Percentiles rank a stretch among this genome's conserved stretches.
These are phyloP conservation scores for Lymantria monacha DNA, from an alignment of 2,888 invertebrate species.

Conservation along the genomic window DNA sequence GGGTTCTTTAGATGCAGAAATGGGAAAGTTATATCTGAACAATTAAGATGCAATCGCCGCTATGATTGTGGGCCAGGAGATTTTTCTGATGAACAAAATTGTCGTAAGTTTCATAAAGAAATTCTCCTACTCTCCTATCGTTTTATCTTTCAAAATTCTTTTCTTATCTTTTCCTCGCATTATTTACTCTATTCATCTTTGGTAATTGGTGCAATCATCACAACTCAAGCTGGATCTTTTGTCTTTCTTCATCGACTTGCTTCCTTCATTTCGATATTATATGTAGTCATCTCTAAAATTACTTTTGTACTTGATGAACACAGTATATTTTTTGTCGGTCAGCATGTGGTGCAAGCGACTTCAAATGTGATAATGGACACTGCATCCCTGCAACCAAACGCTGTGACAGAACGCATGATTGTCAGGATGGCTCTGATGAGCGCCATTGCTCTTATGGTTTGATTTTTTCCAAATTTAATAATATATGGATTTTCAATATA, in stretches of 20 bases:
- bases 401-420: slow-evolving; percentile 81
- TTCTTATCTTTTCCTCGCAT: slow-evolving; percentile 9
- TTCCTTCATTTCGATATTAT: slow-evolving; percentile 25
- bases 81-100: slow-evolving; percentile 88
- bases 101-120: slow-evolving; percentile 83
- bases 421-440: slow-evolving; percentile 84
- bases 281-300: slow-evolving; percentile 15
- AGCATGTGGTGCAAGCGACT: slow-evolving; percentile 79
- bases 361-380: slow-evolving; percentile 85
- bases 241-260: slow-evolving; percentile 6
- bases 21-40: slow-evolving; percentile 82
- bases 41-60: slow-evolving; percentile 83
- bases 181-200: slow-evolving; percentile 1
- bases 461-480: slow-evolving; percentile 52
- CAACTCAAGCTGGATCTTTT: not conserved
- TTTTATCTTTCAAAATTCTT: slow-evolving; percentile 18
- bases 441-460: slow-evolving; percentile 77
- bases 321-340: slow-evolving; percentile 76
- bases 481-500: slow-evolving; percentile 6
- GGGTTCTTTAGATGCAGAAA: slow-evolving; percentile 85
- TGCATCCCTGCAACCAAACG: slow-evolving; percentile 81
- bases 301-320: slow-evolving; percentile 2
- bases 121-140: slow-evolving; percentile 21
- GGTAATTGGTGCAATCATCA: slow-evolving; percentile 13
- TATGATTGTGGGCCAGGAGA: slow-evolving; percentile 85